A percentile compares a stretch with the other conserved stretches of the same genome.
phyloP scores from a whole-genome alignment of 2,797 vertebrate species.

The Syndactyla subalaris region DNA sequence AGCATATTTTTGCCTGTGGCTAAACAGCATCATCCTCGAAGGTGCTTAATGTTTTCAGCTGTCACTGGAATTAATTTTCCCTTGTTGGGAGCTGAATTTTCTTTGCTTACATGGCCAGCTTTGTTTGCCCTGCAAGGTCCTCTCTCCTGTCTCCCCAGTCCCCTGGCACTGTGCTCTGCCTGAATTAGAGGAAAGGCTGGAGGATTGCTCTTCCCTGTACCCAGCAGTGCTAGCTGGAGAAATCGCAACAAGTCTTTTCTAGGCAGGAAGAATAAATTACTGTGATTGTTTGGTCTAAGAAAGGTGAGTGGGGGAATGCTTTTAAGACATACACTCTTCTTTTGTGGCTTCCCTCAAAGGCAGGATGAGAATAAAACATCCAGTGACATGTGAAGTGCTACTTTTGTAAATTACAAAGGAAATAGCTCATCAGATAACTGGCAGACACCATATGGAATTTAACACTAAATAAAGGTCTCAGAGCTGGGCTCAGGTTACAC shows the following conservation, averaged over 20 bases:
- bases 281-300: neutral
- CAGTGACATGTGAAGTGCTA: neutral
- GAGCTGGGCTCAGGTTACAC: neutral
- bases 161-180: neutral
- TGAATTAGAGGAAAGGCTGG: neutral
- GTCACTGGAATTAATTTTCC: neutral
- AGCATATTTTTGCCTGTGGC: neutral
- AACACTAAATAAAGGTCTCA: neutral
- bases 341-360: neutral
- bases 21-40: neutral
- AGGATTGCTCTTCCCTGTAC: neutral
- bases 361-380: neutral
- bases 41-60: neutral
- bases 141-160: too few relatives aligned
- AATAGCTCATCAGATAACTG: neutral
- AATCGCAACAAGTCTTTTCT: neutral
- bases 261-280: neutral
- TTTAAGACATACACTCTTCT: neutral
- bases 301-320: neutral
- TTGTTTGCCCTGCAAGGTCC: neutral
- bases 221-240: neutral
- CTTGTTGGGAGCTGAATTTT: neutral
- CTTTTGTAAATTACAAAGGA: neutral
- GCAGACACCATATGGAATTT: neutral
- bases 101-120: accelerated